A percentile compares a stretch with the other conserved stretches of the same genome.
These are phyloP conservation scores for Xiphophorus couchianus DNA, from an alignment of 2,113 vertebrate genomes.

Conservation along the genomic window DNA sequence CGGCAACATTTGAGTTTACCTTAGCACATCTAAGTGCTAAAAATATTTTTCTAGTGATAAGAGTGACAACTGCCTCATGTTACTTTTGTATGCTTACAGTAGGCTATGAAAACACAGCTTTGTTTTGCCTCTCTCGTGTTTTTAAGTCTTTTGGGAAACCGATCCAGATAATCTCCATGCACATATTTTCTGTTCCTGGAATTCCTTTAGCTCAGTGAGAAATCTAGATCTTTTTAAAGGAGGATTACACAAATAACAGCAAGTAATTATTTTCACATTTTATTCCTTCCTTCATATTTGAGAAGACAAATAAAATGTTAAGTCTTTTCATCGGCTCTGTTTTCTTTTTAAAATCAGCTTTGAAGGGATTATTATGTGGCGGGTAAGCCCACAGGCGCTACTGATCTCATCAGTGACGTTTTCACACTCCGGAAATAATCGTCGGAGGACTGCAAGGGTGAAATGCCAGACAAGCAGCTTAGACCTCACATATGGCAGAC, in stretches of 20 bases:
- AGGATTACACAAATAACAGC: neutral
- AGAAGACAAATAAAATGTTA: neutral
- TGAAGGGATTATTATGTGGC: neutral
- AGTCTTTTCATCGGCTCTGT: neutral
- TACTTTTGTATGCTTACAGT: neutral
- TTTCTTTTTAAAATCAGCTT: neutral
- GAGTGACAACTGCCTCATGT: neutral
- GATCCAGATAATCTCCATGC: conserved; percentile 30
- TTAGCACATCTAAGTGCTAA: conserved; percentile 1
- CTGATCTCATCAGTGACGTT: conserved; percentile 17
- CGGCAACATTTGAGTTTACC: neutral
- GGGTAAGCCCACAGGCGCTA: neutral
- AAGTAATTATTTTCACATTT: neutral
- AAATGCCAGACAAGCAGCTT: conserved; percentile 28
- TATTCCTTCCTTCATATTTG: neutral
- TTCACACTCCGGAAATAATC: conserved; percentile 13
- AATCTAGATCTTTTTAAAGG: neutral
- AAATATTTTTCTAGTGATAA: conserved; percentile 3
- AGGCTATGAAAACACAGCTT: conserved; percentile 22
- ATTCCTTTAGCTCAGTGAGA: conserved; percentile 5
- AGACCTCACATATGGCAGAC: neutral
- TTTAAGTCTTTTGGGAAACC: neutral
- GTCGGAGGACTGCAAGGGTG: conserved; percentile 3
- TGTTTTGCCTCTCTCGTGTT: conserved; percentile 12
- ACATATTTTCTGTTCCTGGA: neutral